Conservation (phyloP, 2,113 vertebrate species). For the Macquaria australasica region DNA sequence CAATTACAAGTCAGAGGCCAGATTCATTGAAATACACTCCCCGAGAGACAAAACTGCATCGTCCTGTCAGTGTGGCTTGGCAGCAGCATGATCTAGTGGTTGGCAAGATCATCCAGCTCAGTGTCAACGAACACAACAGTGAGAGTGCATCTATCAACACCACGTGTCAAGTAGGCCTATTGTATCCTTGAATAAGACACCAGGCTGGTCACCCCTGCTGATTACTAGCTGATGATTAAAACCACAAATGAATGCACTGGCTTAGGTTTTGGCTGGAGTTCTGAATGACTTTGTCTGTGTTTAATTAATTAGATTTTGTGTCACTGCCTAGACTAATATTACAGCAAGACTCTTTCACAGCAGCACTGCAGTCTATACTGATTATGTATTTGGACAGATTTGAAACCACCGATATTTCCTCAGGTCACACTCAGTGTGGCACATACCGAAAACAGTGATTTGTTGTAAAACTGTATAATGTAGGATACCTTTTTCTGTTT, state of each 20-base stretch:
- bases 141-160: conserved; percentile 1
- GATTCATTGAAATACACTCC: background rate
- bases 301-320: background rate
- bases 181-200: background rate
- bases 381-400: background rate
- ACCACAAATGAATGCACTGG: background rate
- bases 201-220: background rate
- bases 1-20: background rate
- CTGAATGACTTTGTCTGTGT: background rate
- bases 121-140: background rate
- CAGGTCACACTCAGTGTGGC: background rate
- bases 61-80: background rate
- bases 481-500: background rate
- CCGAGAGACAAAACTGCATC: background rate
- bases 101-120: conserved; percentile 10
- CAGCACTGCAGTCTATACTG: background rate
- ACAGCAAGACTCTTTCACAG: background rate
- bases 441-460: background rate
- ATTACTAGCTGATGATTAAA: background rate
- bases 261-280: background rate
- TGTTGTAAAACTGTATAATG: background rate
- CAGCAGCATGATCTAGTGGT: background rate
- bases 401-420: background rate
- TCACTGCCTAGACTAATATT: background rate
- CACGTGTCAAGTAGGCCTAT: background rate